phyloP scores from a whole-genome alignment of 2,797 vertebrate species.

The Hippocampus kuda region DNA sequence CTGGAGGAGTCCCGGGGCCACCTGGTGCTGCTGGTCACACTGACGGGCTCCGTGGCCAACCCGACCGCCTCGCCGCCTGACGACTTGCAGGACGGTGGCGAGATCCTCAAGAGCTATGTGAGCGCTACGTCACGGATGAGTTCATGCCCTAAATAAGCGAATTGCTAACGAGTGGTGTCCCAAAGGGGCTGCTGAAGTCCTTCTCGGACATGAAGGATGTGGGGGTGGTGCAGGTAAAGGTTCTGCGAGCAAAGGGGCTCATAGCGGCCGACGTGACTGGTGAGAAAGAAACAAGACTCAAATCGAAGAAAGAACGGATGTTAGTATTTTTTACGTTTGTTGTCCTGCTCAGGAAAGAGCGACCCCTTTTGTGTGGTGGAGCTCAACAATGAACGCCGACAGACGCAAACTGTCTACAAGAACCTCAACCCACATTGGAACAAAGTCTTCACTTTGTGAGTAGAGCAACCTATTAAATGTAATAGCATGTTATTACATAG shows the following conservation, averaged over 20 bases:
- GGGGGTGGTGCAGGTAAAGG: constrained; percentile 87
- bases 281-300: constrained; percentile 35
- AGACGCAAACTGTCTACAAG: constrained; percentile 91
- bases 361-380: constrained; percentile 93
- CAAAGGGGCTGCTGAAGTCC: constrained; percentile 67
- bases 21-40: constrained; percentile 79
- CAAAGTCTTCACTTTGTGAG: constrained; percentile 95
- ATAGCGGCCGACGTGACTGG: constrained; percentile 92
- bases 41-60: constrained; percentile 78
- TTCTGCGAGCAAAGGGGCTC: constrained; percentile 84
- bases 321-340: no score
- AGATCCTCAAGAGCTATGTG: constrained; percentile 78
- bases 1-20: constrained; percentile 77
- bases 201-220: constrained; percentile 82
- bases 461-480: no score
- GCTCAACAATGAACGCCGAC: constrained; percentile 84
- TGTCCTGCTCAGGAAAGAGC: constrained; percentile 74
- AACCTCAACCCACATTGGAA: constrained; percentile 94
- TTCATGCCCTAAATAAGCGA: no score
- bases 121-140: constrained; percentile 20
- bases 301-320: background rate
- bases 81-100: constrained; percentile 70
- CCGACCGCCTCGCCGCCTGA: constrained; percentile 73
- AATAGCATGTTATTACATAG: background rate
- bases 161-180: background rate